These are phyloP conservation scores for Cichladusa arquata DNA, from an alignment of 2,113 vertebrate genomes.

Conservation along the genomic window DNA sequence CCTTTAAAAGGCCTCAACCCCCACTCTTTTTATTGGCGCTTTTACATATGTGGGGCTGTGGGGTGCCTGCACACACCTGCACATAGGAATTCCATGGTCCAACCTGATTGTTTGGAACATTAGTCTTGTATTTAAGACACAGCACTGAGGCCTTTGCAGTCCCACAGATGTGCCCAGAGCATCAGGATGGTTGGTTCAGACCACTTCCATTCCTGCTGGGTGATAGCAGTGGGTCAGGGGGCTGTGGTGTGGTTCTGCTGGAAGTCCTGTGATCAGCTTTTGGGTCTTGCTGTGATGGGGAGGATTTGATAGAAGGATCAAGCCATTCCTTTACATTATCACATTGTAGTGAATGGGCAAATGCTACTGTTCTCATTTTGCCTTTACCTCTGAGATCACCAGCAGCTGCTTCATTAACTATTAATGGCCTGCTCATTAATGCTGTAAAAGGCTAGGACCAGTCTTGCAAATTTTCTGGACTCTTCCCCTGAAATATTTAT, in stretches of 20 bases:
- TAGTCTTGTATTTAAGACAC: not conserved
- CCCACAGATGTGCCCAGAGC: rapidly evolving
- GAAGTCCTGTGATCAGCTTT: not conserved
- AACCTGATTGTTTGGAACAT: not conserved
- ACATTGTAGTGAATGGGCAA: not conserved
- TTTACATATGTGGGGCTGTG: not conserved
- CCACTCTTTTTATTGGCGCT: not conserved
- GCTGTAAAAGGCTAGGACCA: slow-evolving; percentile 62
- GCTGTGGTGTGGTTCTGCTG: not conserved
- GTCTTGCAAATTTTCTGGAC: slow-evolving; percentile 57
- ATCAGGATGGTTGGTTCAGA: rapidly evolving
- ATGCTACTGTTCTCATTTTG: not conserved
- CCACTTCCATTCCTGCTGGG: not conserved
- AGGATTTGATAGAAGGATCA: not conserved
- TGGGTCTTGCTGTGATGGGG: not conserved
- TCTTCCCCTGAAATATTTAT: slow-evolving; percentile 63
- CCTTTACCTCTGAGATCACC: slow-evolving; percentile 47
- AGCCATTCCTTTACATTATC: not conserved
- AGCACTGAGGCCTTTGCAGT: not conserved
- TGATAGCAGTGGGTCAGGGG: not conserved
- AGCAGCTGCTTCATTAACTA: slow-evolving; percentile 67
- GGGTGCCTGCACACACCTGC: rapidly evolving
- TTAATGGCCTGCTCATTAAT: slow-evolving; percentile 64
- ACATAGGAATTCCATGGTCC: not conserved
- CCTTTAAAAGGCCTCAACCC: not conserved